Base-by-base conservation (phyloP, 2,113 vertebrate genomes). In the Tetrao urogallus region DNA sequence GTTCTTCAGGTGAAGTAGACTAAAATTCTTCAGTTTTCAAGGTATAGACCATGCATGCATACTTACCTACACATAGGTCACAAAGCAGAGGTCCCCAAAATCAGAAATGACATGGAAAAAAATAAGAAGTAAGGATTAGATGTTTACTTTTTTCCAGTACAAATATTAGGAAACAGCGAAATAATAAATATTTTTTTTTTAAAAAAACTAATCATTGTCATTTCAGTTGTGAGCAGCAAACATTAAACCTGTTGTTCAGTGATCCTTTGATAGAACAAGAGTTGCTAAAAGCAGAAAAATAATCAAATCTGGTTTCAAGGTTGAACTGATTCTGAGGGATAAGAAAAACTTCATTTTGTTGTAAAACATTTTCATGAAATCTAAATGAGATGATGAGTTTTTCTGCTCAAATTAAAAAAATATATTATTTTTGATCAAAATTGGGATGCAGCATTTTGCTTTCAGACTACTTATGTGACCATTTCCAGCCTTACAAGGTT, bases 341-440 rank as follows among this genome's bases (percentile, higher is more conserved):
- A 78, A 80, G 43, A 86, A 83, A 88, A 52, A 34, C 64, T 93
- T 83, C 61, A 25, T 77, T 83, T 90, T 83, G 30, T 73, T 85
- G 71, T 65, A 13, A 71, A 71, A 71, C 20, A n/a, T 13, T 90
- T 87, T 67, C 83, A 69, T 15, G 74, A 88, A 91, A 91, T 74
- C 57, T 61, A 40, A 93, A 94, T 67, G 60, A 67, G 86, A 77
- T 67, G 10, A 34, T 61, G 67, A 7, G 52, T 88, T 91, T 65
- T 47, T 56, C 5, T 75, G 52, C 57, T 66, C 65, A 34, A 88
- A 71, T 30, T 65, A 96, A 86, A 32, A 91, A 80, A 47, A 65
- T 88, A 81, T 79, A 65, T 88, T 83, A 79, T 82, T 90, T 96
- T 66, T 60, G 28, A 83, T 86, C 72, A 90, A 74, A 93, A 86